Percentiles rank a stretch among this genome's conserved stretches.
Conservation (phyloP, 2,888 invertebrate genomes). For the Frankliniella fusca region DNA sequence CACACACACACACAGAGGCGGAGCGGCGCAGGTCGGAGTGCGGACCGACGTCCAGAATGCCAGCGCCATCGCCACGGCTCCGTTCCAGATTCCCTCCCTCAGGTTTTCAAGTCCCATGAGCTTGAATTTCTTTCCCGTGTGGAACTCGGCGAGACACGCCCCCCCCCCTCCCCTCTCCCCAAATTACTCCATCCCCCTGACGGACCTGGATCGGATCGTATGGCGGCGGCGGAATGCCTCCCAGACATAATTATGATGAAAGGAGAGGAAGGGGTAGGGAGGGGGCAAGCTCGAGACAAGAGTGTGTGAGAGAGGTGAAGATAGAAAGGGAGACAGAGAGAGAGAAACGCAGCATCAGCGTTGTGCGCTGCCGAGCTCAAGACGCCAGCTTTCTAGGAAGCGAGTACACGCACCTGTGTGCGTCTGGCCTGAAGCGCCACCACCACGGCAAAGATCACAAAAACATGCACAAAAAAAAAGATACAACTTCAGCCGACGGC, state of each 20-base stretch:
- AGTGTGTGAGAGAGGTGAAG: slow-evolving; percentile 12
- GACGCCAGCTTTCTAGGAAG: slow-evolving; percentile 9
- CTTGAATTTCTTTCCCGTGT: neutral
- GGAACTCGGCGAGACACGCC: neutral
- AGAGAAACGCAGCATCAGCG: neutral
- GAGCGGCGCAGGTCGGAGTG: too few relatives aligned
- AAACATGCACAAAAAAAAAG: too few relatives aligned
- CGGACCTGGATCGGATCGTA: neutral
- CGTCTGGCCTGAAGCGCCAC: neutral
- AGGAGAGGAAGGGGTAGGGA: neutral
- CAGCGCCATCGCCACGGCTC: too few relatives aligned
- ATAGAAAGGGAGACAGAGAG: neutral
- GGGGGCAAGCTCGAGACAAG: neutral
- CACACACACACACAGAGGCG: too few relatives aligned
- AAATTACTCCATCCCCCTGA: neutral
- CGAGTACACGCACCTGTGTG: neutral
- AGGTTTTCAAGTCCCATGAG: neutral
- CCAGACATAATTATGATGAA: slow-evolving; percentile 23
- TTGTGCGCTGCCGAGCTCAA: neutral
- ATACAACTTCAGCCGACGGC: too few relatives aligned
- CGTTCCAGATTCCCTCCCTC: neutral
- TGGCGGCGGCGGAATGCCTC: slow-evolving; percentile 11
- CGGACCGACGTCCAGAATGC: too few relatives aligned
- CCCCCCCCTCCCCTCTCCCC: neutral
- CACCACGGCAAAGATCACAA: neutral